These are phyloP conservation scores for Spinibarbus caldwelli DNA, from an alignment of 2,797 vertebrate species.

Conservation along the genomic window DNA sequence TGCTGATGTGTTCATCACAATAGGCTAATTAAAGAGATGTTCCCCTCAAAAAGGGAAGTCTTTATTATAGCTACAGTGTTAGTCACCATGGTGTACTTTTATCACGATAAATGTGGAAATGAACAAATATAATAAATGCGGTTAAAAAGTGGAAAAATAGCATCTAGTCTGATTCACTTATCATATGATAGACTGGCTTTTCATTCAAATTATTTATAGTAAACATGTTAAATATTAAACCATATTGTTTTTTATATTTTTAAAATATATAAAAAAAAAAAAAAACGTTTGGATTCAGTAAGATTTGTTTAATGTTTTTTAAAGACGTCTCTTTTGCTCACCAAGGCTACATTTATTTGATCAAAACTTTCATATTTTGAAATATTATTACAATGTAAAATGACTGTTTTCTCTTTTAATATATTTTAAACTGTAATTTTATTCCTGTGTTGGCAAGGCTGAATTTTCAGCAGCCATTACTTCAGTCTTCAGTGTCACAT, in stretches of 20 bases:
- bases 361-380: background rate
- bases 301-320: background rate
- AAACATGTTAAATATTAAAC: background rate
- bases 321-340: background rate
- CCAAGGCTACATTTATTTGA: background rate
- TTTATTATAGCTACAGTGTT: background rate
- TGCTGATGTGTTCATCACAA: background rate
- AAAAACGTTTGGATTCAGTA: background rate
- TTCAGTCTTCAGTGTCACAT: too few species aligned
- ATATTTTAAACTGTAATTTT: too few species aligned
- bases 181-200: background rate
- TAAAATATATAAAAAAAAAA: background rate
- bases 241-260: background rate
- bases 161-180: background rate
- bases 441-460: too few species aligned
- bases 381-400: background rate
- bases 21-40: background rate
- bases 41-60: conserved; percentile 16
- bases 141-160: background rate
- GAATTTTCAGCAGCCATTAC: too few species aligned
- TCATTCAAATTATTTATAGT: background rate
- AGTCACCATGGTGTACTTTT: background rate
- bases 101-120: background rate
- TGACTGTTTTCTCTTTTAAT: background rate
- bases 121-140: background rate